Evolutionary conservation across 1,140 invertebrate genomes (phyloP).

Genomic region (Halictus rubicundus): DNA sequence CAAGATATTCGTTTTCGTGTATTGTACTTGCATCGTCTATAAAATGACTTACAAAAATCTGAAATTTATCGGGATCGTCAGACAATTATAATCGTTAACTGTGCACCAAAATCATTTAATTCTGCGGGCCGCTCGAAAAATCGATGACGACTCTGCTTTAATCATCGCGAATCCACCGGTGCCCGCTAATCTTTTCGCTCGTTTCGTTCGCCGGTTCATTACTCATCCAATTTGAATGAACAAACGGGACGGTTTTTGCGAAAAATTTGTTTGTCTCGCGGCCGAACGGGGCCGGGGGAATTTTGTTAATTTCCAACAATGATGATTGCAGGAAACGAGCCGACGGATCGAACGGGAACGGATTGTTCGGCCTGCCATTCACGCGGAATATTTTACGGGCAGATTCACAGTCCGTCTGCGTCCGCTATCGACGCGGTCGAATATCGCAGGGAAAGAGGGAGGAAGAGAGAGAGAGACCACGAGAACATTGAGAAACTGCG

Average conservation of each 20-base stretch:
- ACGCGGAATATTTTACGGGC: slow-evolving; percentile 73
- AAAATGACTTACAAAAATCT: too few species aligned
- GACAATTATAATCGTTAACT: too few species aligned
- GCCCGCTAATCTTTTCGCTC: slow-evolving; percentile 22
- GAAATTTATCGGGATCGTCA: too few species aligned
- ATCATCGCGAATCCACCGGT: neutral
- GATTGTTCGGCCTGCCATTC: slow-evolving; percentile 75
- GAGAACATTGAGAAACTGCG: too few species aligned
- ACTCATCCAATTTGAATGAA: slow-evolving; percentile 34
- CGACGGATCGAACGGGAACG: slow-evolving; percentile 62
- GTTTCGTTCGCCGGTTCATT: slow-evolving; percentile 21
- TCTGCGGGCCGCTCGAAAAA: neutral
- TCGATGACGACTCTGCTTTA: slow-evolving; percentile 17
- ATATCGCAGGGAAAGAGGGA: neutral
- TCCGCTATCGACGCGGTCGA: slow-evolving; percentile 58
- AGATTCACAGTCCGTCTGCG: slow-evolving; percentile 73
- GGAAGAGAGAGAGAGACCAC: neutral
- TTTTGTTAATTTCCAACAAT: slow-evolving; percentile 53
- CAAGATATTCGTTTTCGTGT: too few species aligned
- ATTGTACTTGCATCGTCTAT: too few species aligned
- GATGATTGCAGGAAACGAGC: slow-evolving; percentile 70
- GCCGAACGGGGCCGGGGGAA: neutral
- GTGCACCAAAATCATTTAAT: too few species aligned
- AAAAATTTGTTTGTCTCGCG: slow-evolving; percentile 31
- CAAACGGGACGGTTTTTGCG: slow-evolving; percentile 42